phyloP scores from a whole-genome alignment of 2,113 vertebrate species.

The Mirounga angustirostris region DNA sequence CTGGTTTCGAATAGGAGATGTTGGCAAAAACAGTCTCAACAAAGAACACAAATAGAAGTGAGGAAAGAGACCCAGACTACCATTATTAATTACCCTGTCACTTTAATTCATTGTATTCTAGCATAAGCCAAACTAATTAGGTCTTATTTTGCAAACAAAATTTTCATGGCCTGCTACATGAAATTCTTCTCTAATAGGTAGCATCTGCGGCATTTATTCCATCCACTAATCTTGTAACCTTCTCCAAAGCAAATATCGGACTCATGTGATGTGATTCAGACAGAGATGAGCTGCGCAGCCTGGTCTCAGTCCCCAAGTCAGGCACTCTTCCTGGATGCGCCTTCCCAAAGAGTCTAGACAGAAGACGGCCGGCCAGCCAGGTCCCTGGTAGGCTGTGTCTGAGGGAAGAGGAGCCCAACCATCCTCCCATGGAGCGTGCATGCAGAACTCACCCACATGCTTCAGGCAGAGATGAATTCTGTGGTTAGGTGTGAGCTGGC shows the following conservation, averaged over 20 bases:
- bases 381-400: not conserved
- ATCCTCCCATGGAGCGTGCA: accelerated
- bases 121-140: constrained; percentile 76
- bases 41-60: constrained; percentile 40
- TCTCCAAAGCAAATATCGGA: constrained; percentile 71
- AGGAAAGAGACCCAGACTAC: constrained; percentile 14
- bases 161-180: constrained; percentile 70
- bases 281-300: not conserved
- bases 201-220: constrained; percentile 76
- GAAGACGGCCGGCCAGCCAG: not conserved
- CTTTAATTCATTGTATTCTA: constrained; percentile 71
- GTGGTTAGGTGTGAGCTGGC: not conserved
- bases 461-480: not conserved
- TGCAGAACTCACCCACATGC: not conserved
- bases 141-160: constrained; percentile 77
- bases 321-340: not conserved
- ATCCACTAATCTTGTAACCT: constrained; percentile 68
- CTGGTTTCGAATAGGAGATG: not conserved
- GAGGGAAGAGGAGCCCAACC: not conserved
- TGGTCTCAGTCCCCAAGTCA: not conserved
- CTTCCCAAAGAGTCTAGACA: not conserved
- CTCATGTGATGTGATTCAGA: constrained; percentile 52
- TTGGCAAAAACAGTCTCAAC: constrained; percentile 35
- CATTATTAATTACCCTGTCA: constrained; percentile 70
- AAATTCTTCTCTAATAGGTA: constrained; percentile 80